Evolutionary conservation across 2,113 vertebrate species (phyloP).

Genomic region (Paracanthobrama guichenoti): DNA sequence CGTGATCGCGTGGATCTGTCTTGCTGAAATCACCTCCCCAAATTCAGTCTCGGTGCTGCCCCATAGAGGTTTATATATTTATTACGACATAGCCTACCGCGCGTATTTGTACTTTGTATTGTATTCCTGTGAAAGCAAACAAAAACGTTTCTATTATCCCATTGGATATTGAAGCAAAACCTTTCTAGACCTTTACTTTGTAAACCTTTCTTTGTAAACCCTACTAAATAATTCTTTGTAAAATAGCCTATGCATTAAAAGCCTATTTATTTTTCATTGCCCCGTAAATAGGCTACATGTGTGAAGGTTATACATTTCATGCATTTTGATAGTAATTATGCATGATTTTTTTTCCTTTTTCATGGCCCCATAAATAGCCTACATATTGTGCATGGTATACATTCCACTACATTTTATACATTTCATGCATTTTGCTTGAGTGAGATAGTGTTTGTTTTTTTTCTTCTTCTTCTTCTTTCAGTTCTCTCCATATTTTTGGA

Average conservation of each 20-base stretch:
- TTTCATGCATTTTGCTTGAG: not conserved
- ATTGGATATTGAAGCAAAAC: not conserved
- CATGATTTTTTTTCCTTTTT: too few species aligned
- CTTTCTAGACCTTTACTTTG: not conserved
- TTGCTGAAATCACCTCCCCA: too few species aligned
- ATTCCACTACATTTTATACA: not conserved
- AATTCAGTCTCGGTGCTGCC: too few species aligned
- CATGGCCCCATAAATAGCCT: not conserved
- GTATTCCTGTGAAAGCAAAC: not conserved
- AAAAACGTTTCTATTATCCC: not conserved
- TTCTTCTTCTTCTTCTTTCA: not conserved
- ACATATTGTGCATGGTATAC: not conserved
- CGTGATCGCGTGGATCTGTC: too few species aligned
- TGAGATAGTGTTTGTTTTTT: not conserved
- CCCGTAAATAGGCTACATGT: not conserved
- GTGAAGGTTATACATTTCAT: not conserved
- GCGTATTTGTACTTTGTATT: not conserved
- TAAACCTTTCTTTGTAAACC: too few species aligned
- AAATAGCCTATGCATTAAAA: not conserved
- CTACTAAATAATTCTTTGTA: too few species aligned
- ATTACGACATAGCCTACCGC: not conserved
- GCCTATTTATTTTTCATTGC: too few species aligned
- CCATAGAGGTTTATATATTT: too few species aligned
- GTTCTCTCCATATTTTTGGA: not conserved
- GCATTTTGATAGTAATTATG: too few species aligned